Conservation (phyloP, 2,113 vertebrate species). For the Spheniscus mendiculus region DNA sequence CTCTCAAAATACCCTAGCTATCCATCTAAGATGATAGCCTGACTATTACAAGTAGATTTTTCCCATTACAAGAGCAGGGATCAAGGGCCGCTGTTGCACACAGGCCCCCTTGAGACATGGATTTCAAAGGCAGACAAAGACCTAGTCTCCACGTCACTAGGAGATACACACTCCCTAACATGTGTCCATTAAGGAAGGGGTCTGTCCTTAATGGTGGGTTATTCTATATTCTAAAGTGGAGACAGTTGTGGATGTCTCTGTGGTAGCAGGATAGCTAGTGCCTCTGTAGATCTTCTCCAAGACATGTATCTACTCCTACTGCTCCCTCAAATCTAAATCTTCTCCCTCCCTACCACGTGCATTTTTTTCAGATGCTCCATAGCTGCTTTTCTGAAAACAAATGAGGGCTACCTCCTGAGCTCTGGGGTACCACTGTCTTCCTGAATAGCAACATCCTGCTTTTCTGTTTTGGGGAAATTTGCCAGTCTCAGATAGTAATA, state of each 20-base stretch:
- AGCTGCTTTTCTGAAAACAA: not conserved
- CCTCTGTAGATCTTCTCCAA: not conserved
- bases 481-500: not conserved
- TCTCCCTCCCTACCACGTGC: not conserved
- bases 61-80: accelerated
- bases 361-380: not conserved
- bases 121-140: not conserved
- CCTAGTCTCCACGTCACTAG: not conserved
- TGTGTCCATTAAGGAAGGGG: not conserved
- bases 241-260: not conserved
- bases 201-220: not conserved
- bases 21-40: not conserved
- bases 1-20: not conserved
- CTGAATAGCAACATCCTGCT: not conserved
- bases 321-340: not conserved
- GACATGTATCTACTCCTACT: not conserved
- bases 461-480: not conserved
- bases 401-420: not conserved
- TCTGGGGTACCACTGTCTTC: not conserved
- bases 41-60: not conserved
- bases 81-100: not conserved
- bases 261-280: not conserved
- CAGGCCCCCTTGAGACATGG: too few relatives aligned
- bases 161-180: too few relatives aligned
- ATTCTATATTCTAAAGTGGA: not conserved